These are phyloP conservation scores for Drosophila hydei DNA, from an alignment of 1,140 invertebrate genomes.

Conservation along the genomic window DNA sequence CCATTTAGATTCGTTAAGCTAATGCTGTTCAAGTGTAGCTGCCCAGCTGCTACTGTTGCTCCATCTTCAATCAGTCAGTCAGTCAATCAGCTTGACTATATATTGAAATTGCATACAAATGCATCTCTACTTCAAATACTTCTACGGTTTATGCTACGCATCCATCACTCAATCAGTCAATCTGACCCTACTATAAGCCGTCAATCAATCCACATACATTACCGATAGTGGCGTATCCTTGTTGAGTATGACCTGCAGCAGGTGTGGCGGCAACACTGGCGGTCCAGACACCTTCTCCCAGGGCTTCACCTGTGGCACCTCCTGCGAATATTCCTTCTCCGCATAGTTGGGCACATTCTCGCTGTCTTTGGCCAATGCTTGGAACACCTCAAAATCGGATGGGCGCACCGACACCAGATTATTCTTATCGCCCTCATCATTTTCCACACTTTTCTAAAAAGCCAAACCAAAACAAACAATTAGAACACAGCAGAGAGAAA, in stretches of 20 bases:
- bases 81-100: too few relatives aligned
- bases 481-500: constrained; percentile 27
- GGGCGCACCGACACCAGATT: constrained; percentile 96
- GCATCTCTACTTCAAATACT: not conserved
- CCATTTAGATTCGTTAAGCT: too few relatives aligned
- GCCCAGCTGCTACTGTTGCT: too few relatives aligned
- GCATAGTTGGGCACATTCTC: constrained; percentile 89
- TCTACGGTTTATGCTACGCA: not conserved
- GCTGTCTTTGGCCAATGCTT: constrained; percentile 97
- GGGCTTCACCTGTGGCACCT: constrained; percentile 94
- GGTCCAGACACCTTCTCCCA: constrained; percentile 96
- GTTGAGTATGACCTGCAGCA: constrained; percentile 99
- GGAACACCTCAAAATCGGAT: constrained; percentile 99
- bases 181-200: too few relatives aligned
- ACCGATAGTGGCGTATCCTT: constrained; percentile 98
- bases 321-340: constrained; percentile 94
- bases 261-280: constrained; percentile 98
- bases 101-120: not conserved
- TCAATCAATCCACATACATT: too few relatives aligned
- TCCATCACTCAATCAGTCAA: too few relatives aligned
- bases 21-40: too few relatives aligned
- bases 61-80: too few relatives aligned
- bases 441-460: constrained; percentile 91
- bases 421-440: constrained; percentile 94
- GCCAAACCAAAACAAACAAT: constrained; percentile 41